These are phyloP conservation scores for Anadara kagoshimensis DNA, from an alignment of 1,140 invertebrate genomes.

Conservation along the genomic window DNA sequence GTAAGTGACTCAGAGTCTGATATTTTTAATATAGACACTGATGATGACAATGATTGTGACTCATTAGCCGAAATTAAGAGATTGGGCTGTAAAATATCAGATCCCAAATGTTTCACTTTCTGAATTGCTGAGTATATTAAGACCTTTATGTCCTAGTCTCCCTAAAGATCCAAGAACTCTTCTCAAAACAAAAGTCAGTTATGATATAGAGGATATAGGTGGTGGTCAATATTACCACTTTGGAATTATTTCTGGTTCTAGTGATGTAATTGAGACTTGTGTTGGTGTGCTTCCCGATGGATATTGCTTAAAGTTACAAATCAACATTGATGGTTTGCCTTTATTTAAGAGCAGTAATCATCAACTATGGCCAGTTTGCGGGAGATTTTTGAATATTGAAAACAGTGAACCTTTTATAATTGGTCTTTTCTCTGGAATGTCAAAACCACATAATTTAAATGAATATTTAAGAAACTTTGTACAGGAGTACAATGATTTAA, in stretches of 20 bases:
- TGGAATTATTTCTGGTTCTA: background rate
- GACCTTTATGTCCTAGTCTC: slow-evolving; percentile 18
- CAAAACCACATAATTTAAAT: slow-evolving; percentile 6
- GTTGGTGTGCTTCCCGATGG: background rate
- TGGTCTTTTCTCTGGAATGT: background rate
- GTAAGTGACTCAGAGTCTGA: slow-evolving; percentile 7
- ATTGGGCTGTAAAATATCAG: slow-evolving; percentile 11
- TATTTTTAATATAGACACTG: background rate
- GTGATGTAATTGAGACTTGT: background rate
- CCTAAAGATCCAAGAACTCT: slow-evolving; percentile 32
- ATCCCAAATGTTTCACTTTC: slow-evolving; percentile 4
- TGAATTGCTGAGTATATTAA: slow-evolving; percentile 7
- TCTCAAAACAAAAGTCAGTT: slow-evolving; percentile 21
- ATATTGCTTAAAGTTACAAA: background rate
- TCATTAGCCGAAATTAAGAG: background rate
- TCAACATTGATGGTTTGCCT: slow-evolving; percentile 34
- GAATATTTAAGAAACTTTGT: background rate
- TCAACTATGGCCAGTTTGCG: slow-evolving; percentile 6
- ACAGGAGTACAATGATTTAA: background rate
- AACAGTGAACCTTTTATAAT: background rate
- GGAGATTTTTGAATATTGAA: background rate
- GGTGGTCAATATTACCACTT: slow-evolving; percentile 33
- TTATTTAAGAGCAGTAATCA: slow-evolving; percentile 12
- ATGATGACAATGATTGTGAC: background rate
- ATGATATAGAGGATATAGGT: slow-evolving; percentile 18